A percentile compares a stretch with the other conserved stretches of the same genome.
Conservation (phyloP, 2,113 vertebrate species). For the Alexandromys fortis region DNA sequence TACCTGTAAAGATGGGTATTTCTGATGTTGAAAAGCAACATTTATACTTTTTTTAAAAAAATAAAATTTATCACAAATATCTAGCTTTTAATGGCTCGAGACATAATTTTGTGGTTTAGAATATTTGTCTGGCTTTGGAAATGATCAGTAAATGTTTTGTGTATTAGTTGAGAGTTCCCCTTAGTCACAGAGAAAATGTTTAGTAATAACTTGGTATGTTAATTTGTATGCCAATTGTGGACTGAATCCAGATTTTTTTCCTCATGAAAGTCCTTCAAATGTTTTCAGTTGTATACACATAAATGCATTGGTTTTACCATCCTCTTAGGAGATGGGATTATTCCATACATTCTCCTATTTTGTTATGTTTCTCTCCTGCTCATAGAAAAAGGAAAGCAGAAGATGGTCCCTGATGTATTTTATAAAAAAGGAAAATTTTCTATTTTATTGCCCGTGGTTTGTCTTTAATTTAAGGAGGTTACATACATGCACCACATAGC, state of each 20-base stretch:
- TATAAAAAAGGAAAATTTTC: background rate
- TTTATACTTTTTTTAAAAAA: background rate
- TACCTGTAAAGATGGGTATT: background rate
- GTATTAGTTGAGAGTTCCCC: background rate
- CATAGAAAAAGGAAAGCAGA: background rate
- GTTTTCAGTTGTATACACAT: background rate
- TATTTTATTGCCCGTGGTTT: background rate
- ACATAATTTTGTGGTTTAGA: conserved; percentile 1
- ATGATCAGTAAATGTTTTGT: conserved; percentile 20
- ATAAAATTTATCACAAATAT: background rate
- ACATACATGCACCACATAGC: background rate
- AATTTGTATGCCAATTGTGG: background rate
- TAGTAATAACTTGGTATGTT: background rate
- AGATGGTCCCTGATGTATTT: background rate
- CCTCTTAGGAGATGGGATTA: background rate
- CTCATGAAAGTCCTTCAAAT: background rate
- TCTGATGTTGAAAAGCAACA: background rate
- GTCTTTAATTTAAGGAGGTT: background rate
- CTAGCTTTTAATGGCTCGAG: background rate
- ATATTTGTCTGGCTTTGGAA: conserved; percentile 16
- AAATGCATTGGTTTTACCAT: background rate
- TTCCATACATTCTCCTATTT: background rate
- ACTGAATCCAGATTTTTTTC: background rate
- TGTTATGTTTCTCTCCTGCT: background rate
- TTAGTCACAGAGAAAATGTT: background rate